phyloP scores from a whole-genome alignment of 2,113 vertebrate genomes.

The Cavia porcellus region DNA sequence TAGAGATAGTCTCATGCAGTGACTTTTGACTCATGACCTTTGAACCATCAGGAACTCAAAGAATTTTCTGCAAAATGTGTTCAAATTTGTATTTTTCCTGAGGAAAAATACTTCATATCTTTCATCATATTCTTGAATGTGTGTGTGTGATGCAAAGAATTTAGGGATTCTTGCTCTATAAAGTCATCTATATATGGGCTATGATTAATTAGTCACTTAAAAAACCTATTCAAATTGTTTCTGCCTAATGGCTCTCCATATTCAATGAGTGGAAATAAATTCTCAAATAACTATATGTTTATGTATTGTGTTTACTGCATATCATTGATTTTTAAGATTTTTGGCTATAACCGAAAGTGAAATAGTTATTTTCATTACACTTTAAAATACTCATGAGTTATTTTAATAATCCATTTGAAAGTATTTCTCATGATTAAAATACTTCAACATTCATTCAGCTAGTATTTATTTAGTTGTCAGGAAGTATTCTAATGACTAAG shows the following conservation, averaged over 20 bases:
- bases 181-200: not conserved
- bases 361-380: slow-evolving; percentile 17
- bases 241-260: not conserved
- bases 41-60: slow-evolving; percentile 14
- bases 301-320: not conserved
- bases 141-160: not conserved
- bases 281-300: not conserved
- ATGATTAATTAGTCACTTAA: not conserved
- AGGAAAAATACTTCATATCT: not conserved
- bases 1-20: not conserved
- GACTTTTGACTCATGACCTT: not conserved
- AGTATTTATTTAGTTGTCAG: slow-evolving; percentile 3
- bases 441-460: slow-evolving; percentile 10
- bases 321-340: slow-evolving; percentile 46
- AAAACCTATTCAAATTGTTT: slow-evolving; percentile 26
- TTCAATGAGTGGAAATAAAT: not conserved
- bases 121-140: too few species aligned
- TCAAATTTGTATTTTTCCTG: not conserved
- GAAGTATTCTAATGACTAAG: not conserved
- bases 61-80: slow-evolving; percentile 44
- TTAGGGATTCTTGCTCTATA: not conserved
- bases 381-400: not conserved
- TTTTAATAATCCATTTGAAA: slow-evolving; percentile 7
- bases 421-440: not conserved
- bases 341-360: not conserved